Base-by-base conservation (phyloP, 2,888 invertebrate species). In the Allygus modestus region DNA sequence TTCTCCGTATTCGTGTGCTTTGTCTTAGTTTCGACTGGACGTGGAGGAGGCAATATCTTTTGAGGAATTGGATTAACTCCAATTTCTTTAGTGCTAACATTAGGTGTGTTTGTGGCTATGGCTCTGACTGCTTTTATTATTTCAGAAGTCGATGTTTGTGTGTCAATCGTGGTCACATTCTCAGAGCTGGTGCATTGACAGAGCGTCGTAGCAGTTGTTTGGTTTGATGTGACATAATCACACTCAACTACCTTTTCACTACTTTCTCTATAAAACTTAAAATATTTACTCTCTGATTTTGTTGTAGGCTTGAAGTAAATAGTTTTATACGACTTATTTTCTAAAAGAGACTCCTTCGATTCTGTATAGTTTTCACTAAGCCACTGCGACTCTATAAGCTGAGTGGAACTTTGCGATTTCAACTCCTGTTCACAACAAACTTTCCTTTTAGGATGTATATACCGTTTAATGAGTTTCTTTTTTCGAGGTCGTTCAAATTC, bases 121-220 rank as follows among this genome's bases (percentile, higher is more conserved):
- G 71, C 71, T 41, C n/a, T 37, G 0, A 71, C 71, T 12, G 41
- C 41, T 71, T 41, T 71, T 71, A 71, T 71, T 41, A 71, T 11
- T n/a, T 71, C 71, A 37, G 2, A 20, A 23, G 71, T 71, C 0
- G 71, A 71, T 15, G 71, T 71, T 5, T 0, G 0, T 7, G 11
- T 41, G 23, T 41, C 41, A 12, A 20, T n/a, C n/a, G 33, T 37
- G 9, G 71, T 1, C 1, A 71, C 41, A 41, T 17, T 65, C 65
- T 65, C 65, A 15, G 65, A 28, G 65, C 26, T 65, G 12, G 65
- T 65, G 17, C 15, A 28, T 65, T 65, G 26, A 31, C 5, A 65
- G 15, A 23, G 5, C 20, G 58, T 58, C 23, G 15, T 26, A 58
- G 15, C 58, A 15, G 58, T 20, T 20, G 58, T 12, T 58, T 58